Conservation (phyloP, 2,113 vertebrate genomes). For the Gymnobelideus leadbeateri region DNA sequence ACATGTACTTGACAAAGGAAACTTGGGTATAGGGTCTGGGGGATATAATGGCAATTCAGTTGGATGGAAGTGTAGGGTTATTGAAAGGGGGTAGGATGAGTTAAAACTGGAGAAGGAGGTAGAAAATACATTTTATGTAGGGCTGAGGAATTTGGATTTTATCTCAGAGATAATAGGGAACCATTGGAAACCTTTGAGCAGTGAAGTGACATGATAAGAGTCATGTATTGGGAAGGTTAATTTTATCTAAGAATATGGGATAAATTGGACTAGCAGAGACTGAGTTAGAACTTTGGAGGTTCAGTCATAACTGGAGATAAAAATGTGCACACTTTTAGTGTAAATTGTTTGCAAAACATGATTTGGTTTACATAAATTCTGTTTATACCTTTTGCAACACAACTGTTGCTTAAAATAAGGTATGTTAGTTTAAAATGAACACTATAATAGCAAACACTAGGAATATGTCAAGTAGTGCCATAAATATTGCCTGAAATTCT, state of each 20-base stretch:
- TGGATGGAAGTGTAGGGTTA: background rate
- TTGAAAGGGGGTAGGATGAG: background rate
- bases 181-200: background rate
- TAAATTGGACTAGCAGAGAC: background rate
- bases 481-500: constrained; percentile 8
- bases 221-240: background rate
- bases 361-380: constrained; percentile 36
- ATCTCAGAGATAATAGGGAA: background rate
- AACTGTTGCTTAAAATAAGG: constrained; percentile 29
- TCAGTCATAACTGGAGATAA: background rate
- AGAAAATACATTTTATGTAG: background rate
- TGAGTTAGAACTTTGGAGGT: background rate
- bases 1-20: background rate
- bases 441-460: background rate
- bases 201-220: background rate
- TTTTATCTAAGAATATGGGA: background rate
- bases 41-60: background rate
- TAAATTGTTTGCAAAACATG: constrained; percentile 26
- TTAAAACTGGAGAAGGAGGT: background rate
- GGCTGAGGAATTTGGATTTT: background rate
- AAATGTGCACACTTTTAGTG: background rate
- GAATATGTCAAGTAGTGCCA: constrained; percentile 12
- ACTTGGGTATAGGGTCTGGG: background rate
- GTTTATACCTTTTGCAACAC: constrained; percentile 23
- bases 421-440: background rate